Conservation (phyloP, 2,888 invertebrate genomes). For the Agrochola macilenta region DNA sequence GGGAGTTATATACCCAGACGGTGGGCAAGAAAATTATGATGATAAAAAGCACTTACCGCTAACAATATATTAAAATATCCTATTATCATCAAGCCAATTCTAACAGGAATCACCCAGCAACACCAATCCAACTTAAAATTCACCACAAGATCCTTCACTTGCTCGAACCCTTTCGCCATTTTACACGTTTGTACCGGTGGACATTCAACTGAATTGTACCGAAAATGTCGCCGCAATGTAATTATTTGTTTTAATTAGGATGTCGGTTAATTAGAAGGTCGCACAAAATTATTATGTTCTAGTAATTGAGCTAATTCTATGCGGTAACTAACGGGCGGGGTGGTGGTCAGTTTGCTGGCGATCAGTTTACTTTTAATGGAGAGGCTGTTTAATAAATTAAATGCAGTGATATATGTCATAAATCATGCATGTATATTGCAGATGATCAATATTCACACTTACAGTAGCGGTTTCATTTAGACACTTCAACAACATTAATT, state of each 20-base stretch:
- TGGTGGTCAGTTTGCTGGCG: constrained; percentile 44
- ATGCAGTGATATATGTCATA: neutral
- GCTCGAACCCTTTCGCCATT: constrained; percentile 76
- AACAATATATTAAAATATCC: constrained; percentile 77
- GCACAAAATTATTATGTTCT: constrained; percentile 69
- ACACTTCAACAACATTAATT: too few relatives aligned
- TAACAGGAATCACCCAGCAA: constrained; percentile 79
- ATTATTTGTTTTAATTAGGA: constrained; percentile 80
- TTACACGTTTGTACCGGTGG: constrained; percentile 53
- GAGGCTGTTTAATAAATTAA: neutral
- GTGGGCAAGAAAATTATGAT: neutral
- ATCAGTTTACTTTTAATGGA: constrained; percentile 2
- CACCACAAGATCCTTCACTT: constrained; percentile 71
- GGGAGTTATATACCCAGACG: neutral
- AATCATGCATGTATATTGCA: neutral
- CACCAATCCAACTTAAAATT: constrained; percentile 79
- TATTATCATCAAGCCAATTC: constrained; percentile 76
- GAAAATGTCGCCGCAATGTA: constrained; percentile 61
- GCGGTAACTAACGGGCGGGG: constrained; percentile 43
- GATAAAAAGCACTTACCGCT: constrained; percentile 71
- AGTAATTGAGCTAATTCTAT: constrained; percentile 71
- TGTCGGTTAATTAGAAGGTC: constrained; percentile 79
- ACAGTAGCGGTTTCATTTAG: too few relatives aligned
- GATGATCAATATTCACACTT: neutral
- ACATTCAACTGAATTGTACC: constrained; percentile 60